phyloP scores from a whole-genome alignment of 2,888 invertebrate genomes.

The Melanotus villosus region DNA sequence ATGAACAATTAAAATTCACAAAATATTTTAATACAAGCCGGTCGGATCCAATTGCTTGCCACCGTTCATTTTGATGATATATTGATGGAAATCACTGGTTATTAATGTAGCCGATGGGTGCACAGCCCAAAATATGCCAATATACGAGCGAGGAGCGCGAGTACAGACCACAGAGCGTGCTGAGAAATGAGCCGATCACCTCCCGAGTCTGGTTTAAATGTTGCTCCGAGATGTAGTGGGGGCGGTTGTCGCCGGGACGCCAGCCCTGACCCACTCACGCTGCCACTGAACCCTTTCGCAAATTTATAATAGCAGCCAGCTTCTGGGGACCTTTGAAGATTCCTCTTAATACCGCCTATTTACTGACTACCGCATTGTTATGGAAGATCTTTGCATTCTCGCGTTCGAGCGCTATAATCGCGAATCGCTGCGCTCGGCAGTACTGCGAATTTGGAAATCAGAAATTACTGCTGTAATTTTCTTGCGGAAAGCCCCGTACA shows the following conservation, averaged over 20 bases:
- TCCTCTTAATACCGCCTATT: constrained; percentile 1
- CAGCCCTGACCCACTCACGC: constrained; percentile 68
- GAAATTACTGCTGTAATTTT: neutral
- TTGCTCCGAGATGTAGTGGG: constrained; percentile 58
- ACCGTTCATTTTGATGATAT: constrained; percentile 62
- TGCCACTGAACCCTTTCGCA: constrained; percentile 64
- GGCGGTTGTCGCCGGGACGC: constrained; percentile 64
- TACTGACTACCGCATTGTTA: neutral
- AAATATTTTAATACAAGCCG: constrained; percentile 62
- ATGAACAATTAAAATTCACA: constrained; percentile 30
- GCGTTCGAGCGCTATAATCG: too few relatives aligned
- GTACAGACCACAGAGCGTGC: constrained; percentile 51
- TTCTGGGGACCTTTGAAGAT: constrained; percentile 21
- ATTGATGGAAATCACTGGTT: constrained; percentile 34
- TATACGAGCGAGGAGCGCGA: constrained; percentile 41
- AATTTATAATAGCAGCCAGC: constrained; percentile 42
- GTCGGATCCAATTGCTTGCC: constrained; percentile 67
- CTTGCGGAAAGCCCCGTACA: too few relatives aligned
- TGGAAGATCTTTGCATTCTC: neutral
- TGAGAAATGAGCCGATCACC: constrained; percentile 60
- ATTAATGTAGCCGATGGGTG: constrained; percentile 65
- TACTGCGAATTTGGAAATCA: too few relatives aligned
- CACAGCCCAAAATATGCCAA: constrained; percentile 64
- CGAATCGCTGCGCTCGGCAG: neutral
- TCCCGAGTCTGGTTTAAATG: constrained; percentile 62